Evolutionary conservation across 2,113 vertebrate genomes (phyloP), one percentile per base, ranked within the genome.

Genomic region (Lipotes vexillifer): DNA sequence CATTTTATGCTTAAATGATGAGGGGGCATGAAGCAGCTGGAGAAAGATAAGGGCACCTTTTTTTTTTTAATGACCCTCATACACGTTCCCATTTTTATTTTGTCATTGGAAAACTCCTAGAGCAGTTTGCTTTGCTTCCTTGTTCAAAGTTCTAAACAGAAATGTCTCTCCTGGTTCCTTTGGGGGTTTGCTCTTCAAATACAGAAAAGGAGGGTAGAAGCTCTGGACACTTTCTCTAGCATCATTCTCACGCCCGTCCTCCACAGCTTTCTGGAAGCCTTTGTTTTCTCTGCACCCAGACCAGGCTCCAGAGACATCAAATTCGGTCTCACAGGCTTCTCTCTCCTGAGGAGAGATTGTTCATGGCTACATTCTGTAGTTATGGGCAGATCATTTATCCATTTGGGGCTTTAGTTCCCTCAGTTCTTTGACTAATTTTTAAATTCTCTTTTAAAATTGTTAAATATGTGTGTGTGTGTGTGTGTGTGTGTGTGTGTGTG

Each of bases 41-140:
- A 93, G 25, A 96, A 77, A 12, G 88, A 55, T 66, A 95, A 96
- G 80, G n/a, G 59, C 1, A 57, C 10, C 57, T n/a, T 63, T 18
- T 55, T 94, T 72, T n/a, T 63, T 18, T 55, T 94, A 69, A 33
- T 31, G 69, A 49, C 65, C 13, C n/a, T 88, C 21, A n/a, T 90
- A 96, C 44, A 20, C n/a, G 78, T 97, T 94, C 97, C 68, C 41
- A 80, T n/a, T 75, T 88, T 12, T 9, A 8, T 82, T 91, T 86
- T 93, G 12, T 95, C 77, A 92, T 27, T n/a, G n/a, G n/a, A 82
- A 97, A 89, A n/a, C 4, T 38, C 20, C 49, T 84, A 82, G 12
- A 83, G 21, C 7, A 93, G 5, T 94, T 95, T 93, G 33, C 46
- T 97, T 94, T 95, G 68, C 72, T 96, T 95, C n/a, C 94, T 78